phyloP scores from a whole-genome alignment of 2,113 vertebrate species.

The Oxyura jamaicensis region DNA sequence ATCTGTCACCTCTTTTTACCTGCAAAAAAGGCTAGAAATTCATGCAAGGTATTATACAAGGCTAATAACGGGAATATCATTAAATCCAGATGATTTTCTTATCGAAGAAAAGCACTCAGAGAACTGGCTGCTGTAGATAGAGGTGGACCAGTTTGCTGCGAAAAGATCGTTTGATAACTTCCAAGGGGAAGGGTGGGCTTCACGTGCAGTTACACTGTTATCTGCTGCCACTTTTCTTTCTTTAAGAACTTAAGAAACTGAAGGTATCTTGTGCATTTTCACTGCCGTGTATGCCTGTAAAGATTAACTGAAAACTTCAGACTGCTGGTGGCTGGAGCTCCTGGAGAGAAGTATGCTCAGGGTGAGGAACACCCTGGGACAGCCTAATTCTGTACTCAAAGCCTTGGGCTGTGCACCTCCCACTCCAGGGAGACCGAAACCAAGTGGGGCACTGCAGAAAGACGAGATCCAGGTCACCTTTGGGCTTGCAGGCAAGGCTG shows the following conservation, averaged over 20 bases:
- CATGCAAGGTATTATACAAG: neutral
- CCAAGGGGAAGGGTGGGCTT: neutral
- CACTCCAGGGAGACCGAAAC: rapidly evolving
- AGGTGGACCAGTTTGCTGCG: neutral
- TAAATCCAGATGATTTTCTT: neutral
- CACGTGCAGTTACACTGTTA: rapidly evolving
- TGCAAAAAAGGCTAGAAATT: neutral
- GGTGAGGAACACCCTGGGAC: neutral
- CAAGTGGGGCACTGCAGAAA: neutral
- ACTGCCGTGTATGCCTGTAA: rapidly evolving
- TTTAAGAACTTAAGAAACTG: too few species aligned
- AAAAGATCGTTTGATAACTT: neutral
- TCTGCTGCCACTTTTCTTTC: neutral
- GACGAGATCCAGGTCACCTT: neutral
- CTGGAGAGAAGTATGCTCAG: neutral
- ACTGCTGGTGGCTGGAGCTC: neutral
- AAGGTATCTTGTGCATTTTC: neutral
- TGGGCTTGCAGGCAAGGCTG: rapidly evolving
- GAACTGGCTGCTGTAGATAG: neutral
- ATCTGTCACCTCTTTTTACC: neutral
- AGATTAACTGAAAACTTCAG: neutral
- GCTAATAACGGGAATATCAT: neutral
- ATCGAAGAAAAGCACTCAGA: neutral
- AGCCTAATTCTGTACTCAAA: rapidly evolving
- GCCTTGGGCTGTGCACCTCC: neutral